phyloP scores from a whole-genome alignment of 2,888 invertebrate species.

The Nomada ferruginata region DNA sequence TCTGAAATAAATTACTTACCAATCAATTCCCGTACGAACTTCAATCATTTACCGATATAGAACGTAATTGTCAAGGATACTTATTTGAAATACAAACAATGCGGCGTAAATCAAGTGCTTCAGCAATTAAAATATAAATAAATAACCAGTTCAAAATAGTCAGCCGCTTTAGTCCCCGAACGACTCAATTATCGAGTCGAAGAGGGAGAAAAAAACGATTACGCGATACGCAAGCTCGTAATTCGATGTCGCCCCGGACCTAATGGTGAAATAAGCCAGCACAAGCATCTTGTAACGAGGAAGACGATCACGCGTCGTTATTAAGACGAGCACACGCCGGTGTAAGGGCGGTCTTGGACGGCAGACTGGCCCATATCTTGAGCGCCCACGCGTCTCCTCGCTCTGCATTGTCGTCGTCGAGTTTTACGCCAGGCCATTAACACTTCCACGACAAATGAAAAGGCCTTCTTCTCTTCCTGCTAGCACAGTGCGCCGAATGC shows the following conservation, averaged over 20 bases:
- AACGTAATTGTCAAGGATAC: no score
- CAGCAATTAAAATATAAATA: no score
- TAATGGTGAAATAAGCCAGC: constrained; percentile 43
- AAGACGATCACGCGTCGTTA: constrained; percentile 59
- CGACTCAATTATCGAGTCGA: constrained; percentile 6
- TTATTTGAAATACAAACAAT: no score
- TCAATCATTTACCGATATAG: no score
- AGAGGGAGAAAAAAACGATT: not conserved
- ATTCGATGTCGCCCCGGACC: constrained; percentile 11
- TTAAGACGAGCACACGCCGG: constrained; percentile 52
- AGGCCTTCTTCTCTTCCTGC: constrained; percentile 66
- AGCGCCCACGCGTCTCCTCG: constrained; percentile 77
- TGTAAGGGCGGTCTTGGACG: constrained; percentile 57
- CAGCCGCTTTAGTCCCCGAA: not conserved
- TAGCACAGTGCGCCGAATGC: constrained; percentile 59
- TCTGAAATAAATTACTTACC: no score
- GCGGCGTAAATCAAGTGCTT: no score
- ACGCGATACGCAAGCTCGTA: not conserved
- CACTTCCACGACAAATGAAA: constrained; percentile 77
- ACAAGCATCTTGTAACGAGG: constrained; percentile 46
- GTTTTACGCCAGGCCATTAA: constrained; percentile 80
- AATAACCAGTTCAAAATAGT: no score
- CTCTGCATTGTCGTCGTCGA: constrained; percentile 78
- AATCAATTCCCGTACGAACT: no score
- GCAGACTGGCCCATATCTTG: constrained; percentile 80